These are phyloP conservation scores for Drosophila ohnishii DNA, from an alignment of 1,140 invertebrate species.

Conservation along the genomic window DNA sequence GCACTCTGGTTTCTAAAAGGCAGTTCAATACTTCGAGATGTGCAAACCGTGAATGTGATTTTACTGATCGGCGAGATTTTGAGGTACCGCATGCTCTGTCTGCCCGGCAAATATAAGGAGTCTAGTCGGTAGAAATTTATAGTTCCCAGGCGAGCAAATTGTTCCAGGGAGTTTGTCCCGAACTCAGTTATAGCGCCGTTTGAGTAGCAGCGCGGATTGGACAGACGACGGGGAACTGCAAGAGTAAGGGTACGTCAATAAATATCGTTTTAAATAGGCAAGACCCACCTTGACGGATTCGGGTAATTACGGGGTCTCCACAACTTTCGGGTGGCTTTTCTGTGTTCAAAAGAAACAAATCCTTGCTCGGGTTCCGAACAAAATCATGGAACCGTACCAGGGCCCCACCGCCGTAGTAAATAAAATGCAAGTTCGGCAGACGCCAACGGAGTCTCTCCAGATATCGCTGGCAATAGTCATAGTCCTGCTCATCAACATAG, in stretches of 20 bases:
- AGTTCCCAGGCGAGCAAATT: slow-evolving; percentile 85
- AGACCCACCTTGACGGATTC: slow-evolving; percentile 73
- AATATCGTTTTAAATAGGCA: background rate
- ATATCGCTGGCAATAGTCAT: slow-evolving; percentile 83
- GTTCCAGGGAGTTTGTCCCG: slow-evolving; percentile 73
- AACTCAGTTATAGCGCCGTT: slow-evolving; percentile 72
- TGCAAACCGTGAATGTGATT: slow-evolving; percentile 84
- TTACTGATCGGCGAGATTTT: slow-evolving; percentile 84
- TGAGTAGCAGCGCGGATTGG: slow-evolving; percentile 86
- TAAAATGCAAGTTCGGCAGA: slow-evolving; percentile 84
- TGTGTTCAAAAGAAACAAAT: slow-evolving; percentile 77
- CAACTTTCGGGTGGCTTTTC: slow-evolving; percentile 46
- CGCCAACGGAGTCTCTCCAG: slow-evolving; percentile 83
- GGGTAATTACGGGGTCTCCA: slow-evolving; percentile 61
- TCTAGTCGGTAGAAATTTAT: slow-evolving; percentile 87
- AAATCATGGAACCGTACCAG: slow-evolving; percentile 84
- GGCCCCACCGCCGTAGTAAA: slow-evolving; percentile 84
- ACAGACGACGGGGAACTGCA: slow-evolving; percentile 86
- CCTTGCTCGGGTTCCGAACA: slow-evolving; percentile 78
- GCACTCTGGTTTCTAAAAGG: slow-evolving; percentile 69
- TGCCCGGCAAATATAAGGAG: slow-evolving; percentile 87
- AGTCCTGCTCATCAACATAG: slow-evolving; percentile 82
- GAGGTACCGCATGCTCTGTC: slow-evolving; percentile 83
- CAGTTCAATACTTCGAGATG: slow-evolving; percentile 83
- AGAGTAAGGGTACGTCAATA: slow-evolving; percentile 9